Percentiles rank a stretch among this genome's conserved stretches.
Evolutionary conservation across 2,888 invertebrate species (phyloP).

Genomic region (Scaptomyza cyrtandrae): DNA sequence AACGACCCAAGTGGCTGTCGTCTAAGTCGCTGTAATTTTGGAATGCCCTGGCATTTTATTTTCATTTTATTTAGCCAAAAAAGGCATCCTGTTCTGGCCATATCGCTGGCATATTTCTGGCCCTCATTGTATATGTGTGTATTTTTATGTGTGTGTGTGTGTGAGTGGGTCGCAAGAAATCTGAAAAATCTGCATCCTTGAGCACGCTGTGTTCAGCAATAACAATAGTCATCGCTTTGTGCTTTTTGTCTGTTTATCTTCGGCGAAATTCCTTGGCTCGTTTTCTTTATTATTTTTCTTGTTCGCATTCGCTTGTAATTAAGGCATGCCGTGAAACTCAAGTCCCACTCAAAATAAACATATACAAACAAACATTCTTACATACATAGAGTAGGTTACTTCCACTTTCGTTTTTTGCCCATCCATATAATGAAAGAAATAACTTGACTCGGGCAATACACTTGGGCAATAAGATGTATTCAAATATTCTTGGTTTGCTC

Average conservation of each 20-base stretch:
- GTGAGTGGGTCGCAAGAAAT: constrained; percentile 33
- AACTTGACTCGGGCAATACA: constrained; percentile 51
- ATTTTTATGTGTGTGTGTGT: neutral
- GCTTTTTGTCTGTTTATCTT: constrained; percentile 78
- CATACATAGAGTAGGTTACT: neutral
- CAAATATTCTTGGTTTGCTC: constrained; percentile 37
- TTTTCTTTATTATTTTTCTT: constrained; percentile 63
- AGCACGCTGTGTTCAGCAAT: constrained; percentile 33
- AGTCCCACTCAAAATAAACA: constrained; percentile 13
- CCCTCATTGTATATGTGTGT: constrained; percentile 40
- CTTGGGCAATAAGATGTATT: constrained; percentile 49
- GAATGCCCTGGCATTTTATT: constrained; percentile 72
- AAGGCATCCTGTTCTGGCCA: constrained; percentile 36
- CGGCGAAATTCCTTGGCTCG: constrained; percentile 57
- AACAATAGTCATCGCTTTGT: constrained; percentile 63
- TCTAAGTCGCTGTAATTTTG: constrained; percentile 71
- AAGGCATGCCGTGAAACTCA: constrained; percentile 53
- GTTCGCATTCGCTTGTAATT: constrained; percentile 64
- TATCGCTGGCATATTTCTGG: constrained; percentile 63
- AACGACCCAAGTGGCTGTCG: constrained; percentile 50
- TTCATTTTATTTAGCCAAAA: constrained; percentile 61
- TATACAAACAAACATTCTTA: constrained; percentile 3
- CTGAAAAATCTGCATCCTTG: constrained; percentile 62
- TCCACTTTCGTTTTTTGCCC: constrained; percentile 40
- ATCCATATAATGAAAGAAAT: constrained; percentile 54